Evolutionary conservation across 2,888 invertebrate genomes (phyloP).

Genomic region (Odontothrips loti): DNA sequence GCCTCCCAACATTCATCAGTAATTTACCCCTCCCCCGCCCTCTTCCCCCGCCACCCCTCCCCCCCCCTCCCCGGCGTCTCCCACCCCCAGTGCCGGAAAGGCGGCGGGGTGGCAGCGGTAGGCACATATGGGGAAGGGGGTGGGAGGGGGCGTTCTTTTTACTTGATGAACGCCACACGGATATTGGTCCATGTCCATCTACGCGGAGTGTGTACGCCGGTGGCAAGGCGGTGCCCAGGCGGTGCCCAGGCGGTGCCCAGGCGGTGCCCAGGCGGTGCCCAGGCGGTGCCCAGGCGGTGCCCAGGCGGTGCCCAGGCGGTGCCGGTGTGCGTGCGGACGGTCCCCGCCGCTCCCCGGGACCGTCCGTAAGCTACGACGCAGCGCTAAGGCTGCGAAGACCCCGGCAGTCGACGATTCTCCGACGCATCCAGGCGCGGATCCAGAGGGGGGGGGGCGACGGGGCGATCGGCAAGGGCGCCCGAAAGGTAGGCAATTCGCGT

Average conservation of each 20-base stretch:
- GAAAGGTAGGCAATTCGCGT: no score
- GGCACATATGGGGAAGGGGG: background rate
- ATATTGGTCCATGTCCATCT: slow-evolving; percentile 19
- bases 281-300: no score
- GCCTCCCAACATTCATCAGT: background rate
- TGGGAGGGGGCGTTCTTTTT: background rate
- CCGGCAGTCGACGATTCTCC: no score
- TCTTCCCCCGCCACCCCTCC: background rate
- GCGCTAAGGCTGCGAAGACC: no score
- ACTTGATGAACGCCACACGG: slow-evolving; percentile 9
- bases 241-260: background rate
- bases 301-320: no score
- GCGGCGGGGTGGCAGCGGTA: background rate
- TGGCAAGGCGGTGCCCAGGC: background rate
- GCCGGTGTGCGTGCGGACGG: no score
- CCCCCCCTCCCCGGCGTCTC: background rate
- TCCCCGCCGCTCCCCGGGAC: no score
- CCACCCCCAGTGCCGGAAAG: background rate
- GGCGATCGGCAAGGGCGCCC: no score
- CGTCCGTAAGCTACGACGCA: no score
- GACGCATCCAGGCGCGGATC: no score
- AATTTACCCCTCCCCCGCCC: background rate
- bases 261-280: no score
- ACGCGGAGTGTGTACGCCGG: background rate
- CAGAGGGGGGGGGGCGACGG: no score